Evolutionary conservation across 1,140 invertebrate species (phyloP), one percentile per base, ranked within the genome.

Genomic region (Eumeta japonica): DNA sequence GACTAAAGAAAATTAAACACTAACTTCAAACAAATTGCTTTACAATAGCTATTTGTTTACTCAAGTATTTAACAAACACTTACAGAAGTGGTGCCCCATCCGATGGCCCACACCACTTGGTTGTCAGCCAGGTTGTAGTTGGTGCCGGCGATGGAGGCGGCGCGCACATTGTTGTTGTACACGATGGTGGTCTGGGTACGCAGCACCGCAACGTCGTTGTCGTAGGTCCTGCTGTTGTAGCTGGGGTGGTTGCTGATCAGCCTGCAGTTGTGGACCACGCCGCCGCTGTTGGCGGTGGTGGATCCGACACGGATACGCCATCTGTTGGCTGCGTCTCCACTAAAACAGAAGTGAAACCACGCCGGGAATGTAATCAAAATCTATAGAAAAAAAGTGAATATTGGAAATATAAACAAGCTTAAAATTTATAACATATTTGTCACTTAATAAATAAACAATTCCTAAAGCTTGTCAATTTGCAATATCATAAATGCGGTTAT

Each of bases 131-230:
- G 33, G 1, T 37, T 28, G 14, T 50, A 53, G 4, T 37, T 42
- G 7, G 35, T 3, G 7, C 44, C 40, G 12, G 53, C 50, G 3
- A 56, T 37, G 5, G 15, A 34, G 0, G 35, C 44, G 12, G 46
- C 15, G 10, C 37, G 15, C 1, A 50, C 35, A 2, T 35, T n/a
- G 3, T 15, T 17, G 15, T n/a, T 44, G 28, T 39, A 58, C 1
- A 62, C 45, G 1, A 83, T 65, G n/a, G 76, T 13, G 1, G 35
- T 14, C 10, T 9, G 12, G 7, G 41, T 37, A 12, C 37, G 38
- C 28, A 56, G 19, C 7, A 56, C 41, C 12, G 83, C 83, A 9
- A 87, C 50, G 45, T 88, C 84, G 48, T 85, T 83, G 2, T 74
- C 57, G 2, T 82, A 52, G 41, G 79, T 82, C 1, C 45, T 42